Evolutionary conservation across 2,888 invertebrate species (phyloP).

Genomic region (Perizoma affinitatum): DNA sequence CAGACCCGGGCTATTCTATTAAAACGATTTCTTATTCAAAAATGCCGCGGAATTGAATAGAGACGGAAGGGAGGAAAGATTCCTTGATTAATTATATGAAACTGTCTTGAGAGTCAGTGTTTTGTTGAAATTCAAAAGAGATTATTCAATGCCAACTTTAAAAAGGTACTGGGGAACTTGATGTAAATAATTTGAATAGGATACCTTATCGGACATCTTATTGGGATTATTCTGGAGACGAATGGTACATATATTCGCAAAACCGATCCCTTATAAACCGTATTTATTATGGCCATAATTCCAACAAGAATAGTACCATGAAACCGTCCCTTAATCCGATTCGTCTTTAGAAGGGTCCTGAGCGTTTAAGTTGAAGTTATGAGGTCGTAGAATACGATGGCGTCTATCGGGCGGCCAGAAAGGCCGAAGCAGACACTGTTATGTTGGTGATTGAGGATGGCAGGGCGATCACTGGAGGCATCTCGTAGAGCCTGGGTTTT

Average conservation of each 20-base stretch:
- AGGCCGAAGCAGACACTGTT: constrained; percentile 40
- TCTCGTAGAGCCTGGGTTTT: constrained; percentile 11
- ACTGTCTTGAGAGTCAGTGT: constrained; percentile 50
- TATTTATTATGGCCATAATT: constrained; percentile 28
- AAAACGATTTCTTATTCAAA: constrained; percentile 68
- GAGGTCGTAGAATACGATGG: constrained; percentile 25
- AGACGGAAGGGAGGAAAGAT: constrained; percentile 46
- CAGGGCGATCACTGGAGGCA: constrained; percentile 3
- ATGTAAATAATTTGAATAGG: constrained; percentile 22
- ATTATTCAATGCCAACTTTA: constrained; percentile 46
- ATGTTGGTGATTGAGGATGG: constrained; percentile 44
- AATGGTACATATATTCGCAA: constrained; percentile 8
- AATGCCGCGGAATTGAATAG: constrained; percentile 64
- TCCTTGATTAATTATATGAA: constrained; percentile 60
- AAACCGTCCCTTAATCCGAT: constrained; percentile 23
- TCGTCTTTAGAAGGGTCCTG: constrained; percentile 23
- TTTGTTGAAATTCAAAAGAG: constrained; percentile 53
- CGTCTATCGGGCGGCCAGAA: constrained; percentile 29
- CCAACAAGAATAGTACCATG: constrained; percentile 11
- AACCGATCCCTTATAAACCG: constrained; percentile 23
- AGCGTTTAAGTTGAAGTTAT: constrained; percentile 36
- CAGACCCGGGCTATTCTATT: constrained; percentile 56
- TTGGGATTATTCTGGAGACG: constrained; percentile 12
- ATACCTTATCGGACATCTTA: constrained; percentile 14
- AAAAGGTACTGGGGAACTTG: constrained; percentile 29